Evolutionary conservation across 30 jellyfish, hydroid and myxozoan genomes (phyloP).

Genomic region (Hydra vulgaris): DNA sequence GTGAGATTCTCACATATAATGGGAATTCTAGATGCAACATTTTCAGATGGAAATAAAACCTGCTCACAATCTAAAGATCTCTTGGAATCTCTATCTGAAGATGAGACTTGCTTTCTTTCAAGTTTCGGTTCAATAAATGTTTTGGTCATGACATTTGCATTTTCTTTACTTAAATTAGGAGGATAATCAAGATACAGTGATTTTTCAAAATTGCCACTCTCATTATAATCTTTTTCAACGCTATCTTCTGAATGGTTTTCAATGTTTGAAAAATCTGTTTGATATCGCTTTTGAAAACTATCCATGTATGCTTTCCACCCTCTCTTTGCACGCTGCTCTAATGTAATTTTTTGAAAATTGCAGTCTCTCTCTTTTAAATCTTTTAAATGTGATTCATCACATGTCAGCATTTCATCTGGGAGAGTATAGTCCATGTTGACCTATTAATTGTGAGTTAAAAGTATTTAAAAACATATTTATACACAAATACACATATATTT

Average conservation of each 20-base stretch:
- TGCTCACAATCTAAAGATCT: too few relatives aligned
- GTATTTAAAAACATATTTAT: neutral
- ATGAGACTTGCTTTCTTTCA: too few relatives aligned
- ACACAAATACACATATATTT: too few relatives aligned
- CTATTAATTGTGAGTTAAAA: neutral
- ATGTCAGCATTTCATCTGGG: conserved; percentile 43
- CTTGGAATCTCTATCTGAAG: too few relatives aligned
- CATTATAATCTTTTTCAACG: neutral
- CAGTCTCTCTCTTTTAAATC: neutral
- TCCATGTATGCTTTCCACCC: neutral
- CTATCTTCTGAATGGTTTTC: neutral
- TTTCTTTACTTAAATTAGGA: neutral
- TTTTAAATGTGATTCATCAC: conserved; percentile 23
- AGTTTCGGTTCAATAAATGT: too few relatives aligned
- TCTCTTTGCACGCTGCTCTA: conserved; percentile 19
- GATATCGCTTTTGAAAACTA: neutral
- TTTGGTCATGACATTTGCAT: too few relatives aligned
- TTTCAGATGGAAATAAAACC: too few relatives aligned
- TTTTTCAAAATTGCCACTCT: neutral
- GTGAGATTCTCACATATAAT: too few relatives aligned
- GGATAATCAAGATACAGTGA: neutral
- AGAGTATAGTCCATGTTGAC: conserved; percentile 19
- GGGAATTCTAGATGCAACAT: too few relatives aligned
- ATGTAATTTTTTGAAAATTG: conserved; percentile 17
- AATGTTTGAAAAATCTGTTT: neutral